Evolutionary conservation across 2,113 vertebrate genomes (phyloP).

Genomic region (Sapayoa aenigma): DNA sequence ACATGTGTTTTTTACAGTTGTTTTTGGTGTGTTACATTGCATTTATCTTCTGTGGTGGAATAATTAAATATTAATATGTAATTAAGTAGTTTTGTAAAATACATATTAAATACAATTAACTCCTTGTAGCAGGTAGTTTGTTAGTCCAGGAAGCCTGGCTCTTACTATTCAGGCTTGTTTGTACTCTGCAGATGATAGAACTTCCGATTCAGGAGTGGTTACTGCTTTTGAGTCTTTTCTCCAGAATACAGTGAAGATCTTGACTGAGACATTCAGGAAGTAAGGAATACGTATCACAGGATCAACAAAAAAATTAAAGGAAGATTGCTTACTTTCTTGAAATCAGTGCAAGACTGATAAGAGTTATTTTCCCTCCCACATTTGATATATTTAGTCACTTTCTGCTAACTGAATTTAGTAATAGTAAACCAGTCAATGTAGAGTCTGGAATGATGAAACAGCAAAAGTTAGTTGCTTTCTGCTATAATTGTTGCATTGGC

Average conservation of each 20-base stretch:
- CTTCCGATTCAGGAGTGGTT: background rate
- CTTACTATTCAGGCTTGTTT: background rate
- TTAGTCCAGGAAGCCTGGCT: background rate
- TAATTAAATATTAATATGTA: background rate
- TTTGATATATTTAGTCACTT: background rate
- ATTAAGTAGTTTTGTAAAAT: background rate
- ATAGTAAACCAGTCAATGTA: background rate
- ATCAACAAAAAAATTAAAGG: background rate
- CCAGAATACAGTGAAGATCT: background rate
- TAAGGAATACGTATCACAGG: background rate
- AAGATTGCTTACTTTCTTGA: background rate
- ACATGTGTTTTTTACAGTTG: background rate
- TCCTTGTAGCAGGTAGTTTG: background rate
- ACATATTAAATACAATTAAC: background rate
- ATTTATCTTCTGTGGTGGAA: background rate
- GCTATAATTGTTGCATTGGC: background rate
- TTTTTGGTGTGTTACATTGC: background rate
- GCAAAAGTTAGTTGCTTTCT: background rate
- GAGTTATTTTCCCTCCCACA: background rate
- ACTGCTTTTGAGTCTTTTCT: background rate
- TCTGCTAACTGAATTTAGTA: background rate
- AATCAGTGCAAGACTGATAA: background rate
- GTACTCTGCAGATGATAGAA: background rate
- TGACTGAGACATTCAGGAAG: background rate
- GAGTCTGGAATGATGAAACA: background rate